Percentiles rank a stretch among this genome's conserved stretches.
Conservation (phyloP, 2,888 invertebrate genomes). For the Balanococcus diminutus region DNA sequence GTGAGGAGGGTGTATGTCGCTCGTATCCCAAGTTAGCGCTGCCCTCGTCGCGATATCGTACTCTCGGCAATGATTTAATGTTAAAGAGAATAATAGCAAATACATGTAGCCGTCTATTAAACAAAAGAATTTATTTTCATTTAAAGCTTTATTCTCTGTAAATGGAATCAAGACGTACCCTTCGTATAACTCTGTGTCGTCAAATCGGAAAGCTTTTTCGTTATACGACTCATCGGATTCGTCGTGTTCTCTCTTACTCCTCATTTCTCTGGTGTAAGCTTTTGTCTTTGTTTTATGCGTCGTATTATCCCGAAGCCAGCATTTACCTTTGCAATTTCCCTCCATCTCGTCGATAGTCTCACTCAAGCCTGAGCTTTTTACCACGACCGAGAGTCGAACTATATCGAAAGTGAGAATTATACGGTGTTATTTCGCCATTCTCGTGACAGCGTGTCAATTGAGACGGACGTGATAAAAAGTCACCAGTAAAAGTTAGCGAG, state of each 20-base stretch:
- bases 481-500: neutral
- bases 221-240: conserved; percentile 26
- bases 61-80: conserved; percentile 50
- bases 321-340: neutral
- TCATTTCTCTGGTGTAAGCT: neutral
- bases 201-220: conserved; percentile 41
- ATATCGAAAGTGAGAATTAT: conserved; percentile 13
- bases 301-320: neutral
- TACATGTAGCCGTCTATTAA: conserved; percentile 57
- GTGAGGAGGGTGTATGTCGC: neutral
- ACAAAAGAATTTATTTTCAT: conserved; percentile 56
- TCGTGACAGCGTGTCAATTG: conserved; percentile 4
- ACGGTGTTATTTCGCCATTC: neutral
- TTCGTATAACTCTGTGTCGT: neutral
- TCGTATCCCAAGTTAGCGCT: conserved; percentile 1
- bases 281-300: conserved; percentile 8
- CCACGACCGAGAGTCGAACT: too few species aligned
- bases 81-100: conserved; percentile 56
- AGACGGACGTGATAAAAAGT: neutral
- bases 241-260: neutral
- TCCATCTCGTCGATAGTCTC: neutral
- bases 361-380: neutral
- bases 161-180: conserved; percentile 42
- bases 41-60: conserved; percentile 28
- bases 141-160: conserved; percentile 48